phyloP scores from a whole-genome alignment of 1,140 invertebrate species.

The Phthorimaea operculella region DNA sequence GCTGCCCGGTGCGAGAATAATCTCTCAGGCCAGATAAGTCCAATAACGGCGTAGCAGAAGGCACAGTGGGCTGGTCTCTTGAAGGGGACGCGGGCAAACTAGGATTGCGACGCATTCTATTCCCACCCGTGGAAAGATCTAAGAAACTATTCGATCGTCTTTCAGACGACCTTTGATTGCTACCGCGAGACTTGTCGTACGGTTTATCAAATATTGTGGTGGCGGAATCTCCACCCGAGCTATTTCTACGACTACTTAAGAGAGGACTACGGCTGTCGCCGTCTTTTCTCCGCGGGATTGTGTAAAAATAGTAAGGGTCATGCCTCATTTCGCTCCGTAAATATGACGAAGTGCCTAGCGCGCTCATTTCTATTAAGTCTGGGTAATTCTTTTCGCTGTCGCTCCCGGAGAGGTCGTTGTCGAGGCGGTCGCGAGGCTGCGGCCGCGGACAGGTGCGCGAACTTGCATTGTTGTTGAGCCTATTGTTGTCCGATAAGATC shows the following conservation, averaged over 20 bases:
- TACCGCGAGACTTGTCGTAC: constrained; percentile 41
- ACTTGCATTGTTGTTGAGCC: constrained; percentile 56
- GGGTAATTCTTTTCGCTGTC: constrained; percentile 74
- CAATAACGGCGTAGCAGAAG: constrained; percentile 68
- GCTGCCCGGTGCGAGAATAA: constrained; percentile 55
- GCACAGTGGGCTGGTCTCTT: constrained; percentile 47
- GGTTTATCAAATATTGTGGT: constrained; percentile 39
- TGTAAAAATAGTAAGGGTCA: constrained; percentile 69
- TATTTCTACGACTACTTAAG: constrained; percentile 62
- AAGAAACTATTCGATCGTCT: constrained; percentile 69
- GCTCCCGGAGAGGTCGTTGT: constrained; percentile 68
- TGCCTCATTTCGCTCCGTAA: constrained; percentile 45
- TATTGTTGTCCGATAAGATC: constrained; percentile 63
- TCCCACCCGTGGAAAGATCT: constrained; percentile 60
- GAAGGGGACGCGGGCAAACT: constrained; percentile 61
- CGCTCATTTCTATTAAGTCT: constrained; percentile 75
- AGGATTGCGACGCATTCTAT: constrained; percentile 48
- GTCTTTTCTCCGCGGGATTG: constrained; percentile 70
- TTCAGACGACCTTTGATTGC: constrained; percentile 24
- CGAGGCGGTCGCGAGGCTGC: constrained; percentile 57
- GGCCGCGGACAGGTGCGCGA: constrained; percentile 34
- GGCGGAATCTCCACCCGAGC: constrained; percentile 54
- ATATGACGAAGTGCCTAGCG: constrained; percentile 61
- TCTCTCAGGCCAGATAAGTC: constrained; percentile 65
- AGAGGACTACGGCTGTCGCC: constrained; percentile 77